These are phyloP conservation scores for Salarias fasciatus DNA, from an alignment of 2,797 vertebrate genomes.

Conservation along the genomic window DNA sequence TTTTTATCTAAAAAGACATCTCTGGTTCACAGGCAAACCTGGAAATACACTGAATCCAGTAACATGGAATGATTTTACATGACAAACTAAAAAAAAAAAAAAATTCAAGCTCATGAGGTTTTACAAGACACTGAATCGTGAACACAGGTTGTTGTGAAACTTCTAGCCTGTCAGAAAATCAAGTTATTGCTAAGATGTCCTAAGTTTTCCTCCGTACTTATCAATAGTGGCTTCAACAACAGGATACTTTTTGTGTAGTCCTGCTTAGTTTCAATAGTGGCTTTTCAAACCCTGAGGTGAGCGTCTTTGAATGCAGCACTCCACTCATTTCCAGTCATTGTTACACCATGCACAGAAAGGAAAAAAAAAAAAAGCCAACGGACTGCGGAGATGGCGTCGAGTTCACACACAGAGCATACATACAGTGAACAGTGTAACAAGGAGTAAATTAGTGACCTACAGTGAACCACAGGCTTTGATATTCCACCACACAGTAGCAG, in stretches of 20 bases:
- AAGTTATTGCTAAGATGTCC: constrained; percentile 78
- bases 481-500: constrained; percentile 79
- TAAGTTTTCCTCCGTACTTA: constrained; percentile 51
- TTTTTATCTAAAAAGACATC: constrained; percentile 58
- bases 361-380: constrained; percentile 45
- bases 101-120: constrained; percentile 73
- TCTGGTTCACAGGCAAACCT: constrained; percentile 71
- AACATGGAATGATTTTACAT: constrained; percentile 71
- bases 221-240: constrained; percentile 75
- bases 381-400: constrained; percentile 66
- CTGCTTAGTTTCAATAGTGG: constrained; percentile 70
- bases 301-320: constrained; percentile 71
- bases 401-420: constrained; percentile 65
- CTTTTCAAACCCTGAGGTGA: constrained; percentile 81
- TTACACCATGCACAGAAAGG: constrained; percentile 69
- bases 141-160: constrained; percentile 62
- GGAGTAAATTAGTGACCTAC: constrained; percentile 76
- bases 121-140: constrained; percentile 71
- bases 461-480: constrained; percentile 78
- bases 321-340: constrained; percentile 78
- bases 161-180: constrained; percentile 67
- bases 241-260: constrained; percentile 60
- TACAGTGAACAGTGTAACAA: constrained; percentile 76
- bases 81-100: constrained; percentile 45
- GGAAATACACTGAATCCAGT: constrained; percentile 67